These are phyloP conservation scores for Trichomycterus rosablanca DNA, from an alignment of 2,113 vertebrate genomes.

Conservation along the genomic window DNA sequence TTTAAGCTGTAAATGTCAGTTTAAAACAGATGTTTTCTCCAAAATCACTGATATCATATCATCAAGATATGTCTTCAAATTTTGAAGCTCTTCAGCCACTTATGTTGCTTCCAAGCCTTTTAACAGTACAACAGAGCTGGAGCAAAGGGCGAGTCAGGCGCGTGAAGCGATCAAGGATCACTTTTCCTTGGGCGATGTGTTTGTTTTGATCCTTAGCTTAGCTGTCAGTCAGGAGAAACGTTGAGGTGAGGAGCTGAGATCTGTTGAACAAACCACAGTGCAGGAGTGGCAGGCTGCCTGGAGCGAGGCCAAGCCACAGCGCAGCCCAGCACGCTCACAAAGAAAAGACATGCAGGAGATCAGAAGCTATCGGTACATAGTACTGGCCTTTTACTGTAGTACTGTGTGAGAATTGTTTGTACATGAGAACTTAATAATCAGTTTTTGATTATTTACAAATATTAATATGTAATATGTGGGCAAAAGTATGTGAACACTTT, in stretches of 20 bases:
- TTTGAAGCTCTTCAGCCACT: too few species aligned
- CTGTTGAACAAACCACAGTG: constrained; percentile 78
- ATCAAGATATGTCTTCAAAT: too few species aligned
- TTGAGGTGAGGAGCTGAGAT: constrained; percentile 72
- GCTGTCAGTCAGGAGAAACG: constrained; percentile 81
- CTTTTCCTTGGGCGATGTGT: constrained; percentile 75
- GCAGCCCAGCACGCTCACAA: constrained; percentile 69
- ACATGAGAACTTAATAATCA: too few species aligned
- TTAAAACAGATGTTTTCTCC: too few species aligned
- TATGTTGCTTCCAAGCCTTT: neutral
- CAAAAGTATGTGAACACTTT: too few species aligned
- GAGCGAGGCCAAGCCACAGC: constrained; percentile 85
- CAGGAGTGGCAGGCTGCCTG: constrained; percentile 71
- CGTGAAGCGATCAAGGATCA: constrained; percentile 58
- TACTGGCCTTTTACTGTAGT: too few species aligned
- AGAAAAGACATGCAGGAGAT: constrained; percentile 35
- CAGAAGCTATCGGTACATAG: neutral
- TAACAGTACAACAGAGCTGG: neutral
- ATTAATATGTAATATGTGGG: too few species aligned
- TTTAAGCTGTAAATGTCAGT: too few species aligned
- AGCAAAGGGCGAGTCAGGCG: constrained; percentile 29
- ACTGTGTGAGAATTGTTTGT: too few species aligned
- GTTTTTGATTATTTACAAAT: too few species aligned
- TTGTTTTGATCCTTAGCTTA: constrained; percentile 81
- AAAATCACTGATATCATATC: too few species aligned